Percentiles rank a stretch among this genome's conserved stretches.
These are phyloP conservation scores for Riparia riparia DNA, from an alignment of 2,113 vertebrate species.

Conservation along the genomic window DNA sequence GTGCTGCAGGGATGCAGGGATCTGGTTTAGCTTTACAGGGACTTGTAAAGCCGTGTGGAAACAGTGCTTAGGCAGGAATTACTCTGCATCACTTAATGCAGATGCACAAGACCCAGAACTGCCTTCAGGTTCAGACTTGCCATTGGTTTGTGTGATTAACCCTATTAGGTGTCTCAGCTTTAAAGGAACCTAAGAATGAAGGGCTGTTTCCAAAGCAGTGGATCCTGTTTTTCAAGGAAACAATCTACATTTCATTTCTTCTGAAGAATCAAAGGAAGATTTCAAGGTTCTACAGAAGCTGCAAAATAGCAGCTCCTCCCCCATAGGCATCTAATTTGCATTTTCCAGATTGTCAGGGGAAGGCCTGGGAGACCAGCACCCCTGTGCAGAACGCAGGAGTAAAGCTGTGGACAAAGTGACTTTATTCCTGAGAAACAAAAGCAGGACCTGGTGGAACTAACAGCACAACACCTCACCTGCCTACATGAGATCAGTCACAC, in stretches of 20 bases:
- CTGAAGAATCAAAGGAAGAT: conserved; percentile 62
- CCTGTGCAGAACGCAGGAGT: neutral
- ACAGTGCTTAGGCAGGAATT: conserved; percentile 51
- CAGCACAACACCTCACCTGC: neutral
- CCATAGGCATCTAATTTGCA: neutral
- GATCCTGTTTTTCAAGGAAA: conserved; percentile 73
- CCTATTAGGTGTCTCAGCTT: conserved; percentile 56
- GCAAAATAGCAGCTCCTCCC: conserved; percentile 29
- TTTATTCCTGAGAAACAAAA: neutral
- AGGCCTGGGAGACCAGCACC: neutral
- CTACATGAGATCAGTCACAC: fast-evolving
- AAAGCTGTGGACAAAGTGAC: neutral
- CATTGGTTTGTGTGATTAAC: conserved; percentile 57
- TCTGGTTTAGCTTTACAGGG: neutral
- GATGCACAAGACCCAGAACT: conserved; percentile 35
- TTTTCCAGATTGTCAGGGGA: neutral
- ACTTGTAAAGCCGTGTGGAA: neutral
- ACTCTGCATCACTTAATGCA: conserved; percentile 24
- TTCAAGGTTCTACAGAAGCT: conserved; percentile 31
- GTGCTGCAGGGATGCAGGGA: neutral
- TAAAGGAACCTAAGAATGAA: conserved; percentile 60
- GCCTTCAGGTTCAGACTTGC: conserved; percentile 57
- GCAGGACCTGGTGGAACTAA: neutral
- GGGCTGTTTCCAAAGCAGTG: conserved; percentile 55
- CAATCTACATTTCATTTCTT: conserved; percentile 64